These are phyloP conservation scores for Dicyrtoma fusca DNA, from an alignment of 2,888 invertebrate genomes.

Conservation along the genomic window DNA sequence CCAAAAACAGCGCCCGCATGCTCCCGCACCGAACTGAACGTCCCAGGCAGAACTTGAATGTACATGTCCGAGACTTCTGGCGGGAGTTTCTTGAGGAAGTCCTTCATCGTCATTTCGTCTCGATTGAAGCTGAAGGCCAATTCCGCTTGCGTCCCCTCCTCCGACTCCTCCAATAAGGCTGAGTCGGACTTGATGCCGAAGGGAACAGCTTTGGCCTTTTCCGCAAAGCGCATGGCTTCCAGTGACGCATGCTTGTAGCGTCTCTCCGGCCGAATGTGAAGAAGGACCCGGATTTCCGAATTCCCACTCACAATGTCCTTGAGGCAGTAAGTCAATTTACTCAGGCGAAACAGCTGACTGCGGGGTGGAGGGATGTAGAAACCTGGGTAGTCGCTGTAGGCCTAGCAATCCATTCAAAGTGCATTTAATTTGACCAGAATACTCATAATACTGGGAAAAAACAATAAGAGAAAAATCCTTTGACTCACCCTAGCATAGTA, in stretches of 20 bases:
- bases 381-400: neutral
- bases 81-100: conserved; percentile 40
- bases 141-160: neutral
- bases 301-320: conserved; percentile 49
- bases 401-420: too few species aligned
- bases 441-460: too few species aligned
- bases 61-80: conserved; percentile 38
- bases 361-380: neutral
- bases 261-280: conserved; percentile 50
- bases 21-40: neutral
- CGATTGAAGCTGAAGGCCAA: neutral
- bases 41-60: conserved; percentile 16
- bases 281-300: conserved; percentile 47
- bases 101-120: conserved; percentile 39
- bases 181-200: neutral
- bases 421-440: neutral
- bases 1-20: conserved; percentile 37
- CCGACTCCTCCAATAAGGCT: neutral
- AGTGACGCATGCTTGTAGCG: conserved; percentile 41
- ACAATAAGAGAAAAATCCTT: conserved; percentile 21
- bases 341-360: conserved; percentile 49
- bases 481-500: conserved; percentile 24
- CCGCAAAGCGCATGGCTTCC: conserved; percentile 51
- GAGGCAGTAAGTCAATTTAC: conserved; percentile 53
- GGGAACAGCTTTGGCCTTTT: conserved; percentile 47